Percentiles rank a stretch among this genome's conserved stretches.
Conservation (phyloP, 2,797 vertebrate species). For the Pseudochirops cupreus region DNA sequence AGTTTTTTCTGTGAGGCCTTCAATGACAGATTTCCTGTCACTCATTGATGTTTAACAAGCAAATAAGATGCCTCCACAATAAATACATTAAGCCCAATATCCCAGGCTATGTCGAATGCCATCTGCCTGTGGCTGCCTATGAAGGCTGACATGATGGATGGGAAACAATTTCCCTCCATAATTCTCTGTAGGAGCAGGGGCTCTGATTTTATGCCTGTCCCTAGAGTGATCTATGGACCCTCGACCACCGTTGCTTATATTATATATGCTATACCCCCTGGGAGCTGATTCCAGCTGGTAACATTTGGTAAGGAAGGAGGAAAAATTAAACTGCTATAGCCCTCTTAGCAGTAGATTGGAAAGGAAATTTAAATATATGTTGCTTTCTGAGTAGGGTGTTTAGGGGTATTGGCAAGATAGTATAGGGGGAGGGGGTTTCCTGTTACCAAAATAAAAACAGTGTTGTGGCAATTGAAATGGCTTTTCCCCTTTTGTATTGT, state of each 20-base stretch:
- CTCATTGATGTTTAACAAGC: slow-evolving; percentile 17
- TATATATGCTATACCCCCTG: slow-evolving; percentile 47
- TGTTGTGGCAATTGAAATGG: neutral
- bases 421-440: slow-evolving; percentile 25
- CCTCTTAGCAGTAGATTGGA: neutral
- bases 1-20: slow-evolving; percentile 13
- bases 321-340: slow-evolving; percentile 11
- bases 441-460: slow-evolving; percentile 27
- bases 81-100: slow-evolving; percentile 27
- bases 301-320: slow-evolving; percentile 4
- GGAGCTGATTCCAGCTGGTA: slow-evolving; percentile 47
- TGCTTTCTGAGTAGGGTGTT: slow-evolving; percentile 19
- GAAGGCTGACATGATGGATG: slow-evolving; percentile 18
- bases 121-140: neutral
- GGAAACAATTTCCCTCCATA: slow-evolving; percentile 37
- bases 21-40: neutral
- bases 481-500: neutral
- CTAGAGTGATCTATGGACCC: neutral
- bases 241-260: neutral
- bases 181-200: slow-evolving; percentile 10
- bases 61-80: slow-evolving; percentile 48
- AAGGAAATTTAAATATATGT: neutral
- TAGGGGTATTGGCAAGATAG: slow-evolving; percentile 6
- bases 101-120: neutral
- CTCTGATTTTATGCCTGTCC: slow-evolving; percentile 13